phyloP scores from a whole-genome alignment of 2,888 invertebrate species.

The Chirona hameri region DNA sequence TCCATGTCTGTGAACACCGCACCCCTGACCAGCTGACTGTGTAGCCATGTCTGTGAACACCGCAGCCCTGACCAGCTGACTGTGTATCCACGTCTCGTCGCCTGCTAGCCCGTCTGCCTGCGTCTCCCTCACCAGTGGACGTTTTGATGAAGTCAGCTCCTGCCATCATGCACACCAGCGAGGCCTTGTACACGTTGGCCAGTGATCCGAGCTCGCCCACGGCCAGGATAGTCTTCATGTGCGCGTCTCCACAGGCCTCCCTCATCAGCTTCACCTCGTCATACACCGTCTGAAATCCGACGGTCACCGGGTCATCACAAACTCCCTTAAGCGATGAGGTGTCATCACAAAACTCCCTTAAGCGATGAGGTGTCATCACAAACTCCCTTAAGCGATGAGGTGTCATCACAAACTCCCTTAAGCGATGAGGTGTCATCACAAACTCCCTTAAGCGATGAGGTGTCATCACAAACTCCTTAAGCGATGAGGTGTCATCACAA shows the following conservation, averaged over 20 bases:
- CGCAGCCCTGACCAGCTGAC: no score
- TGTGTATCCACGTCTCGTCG: no score
- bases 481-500: no score
- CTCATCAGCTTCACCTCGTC: conserved; percentile 78
- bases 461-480: no score
- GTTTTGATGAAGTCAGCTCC: conserved; percentile 98
- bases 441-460: no score
- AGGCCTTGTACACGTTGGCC: conserved; percentile 81
- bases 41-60: no score
- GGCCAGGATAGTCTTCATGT: conserved; percentile 89
- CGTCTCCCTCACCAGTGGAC: conserved; percentile 67
- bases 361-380: no score
- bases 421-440: background rate
- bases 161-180: conserved; percentile 88
- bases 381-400: no score
- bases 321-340: background rate
- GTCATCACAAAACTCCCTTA: background rate
- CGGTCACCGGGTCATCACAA: background rate
- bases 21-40: no score
- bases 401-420: no score
- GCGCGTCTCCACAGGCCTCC: conserved; percentile 67
- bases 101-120: no score
- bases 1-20: no score
- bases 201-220: conserved; percentile 85
- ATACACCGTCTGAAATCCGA: conserved; percentile 59